Evolutionary conservation across 2,113 vertebrate species (phyloP).

Genomic region (Python bivittatus): DNA sequence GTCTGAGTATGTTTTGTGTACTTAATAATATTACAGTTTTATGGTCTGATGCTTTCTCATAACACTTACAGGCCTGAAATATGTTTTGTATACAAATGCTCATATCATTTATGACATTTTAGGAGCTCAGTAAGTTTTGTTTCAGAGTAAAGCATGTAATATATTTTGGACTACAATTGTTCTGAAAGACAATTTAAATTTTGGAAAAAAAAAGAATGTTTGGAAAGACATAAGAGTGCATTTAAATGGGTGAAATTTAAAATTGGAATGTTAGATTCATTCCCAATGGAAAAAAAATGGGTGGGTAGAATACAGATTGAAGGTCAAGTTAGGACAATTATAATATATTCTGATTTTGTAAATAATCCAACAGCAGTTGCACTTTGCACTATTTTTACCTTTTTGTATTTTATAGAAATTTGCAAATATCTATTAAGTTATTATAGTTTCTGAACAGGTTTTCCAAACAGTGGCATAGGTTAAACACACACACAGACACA

Average conservation of each 20-base stretch:
- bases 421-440: not conserved
- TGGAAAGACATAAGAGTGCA: not conserved
- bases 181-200: constrained; percentile 16
- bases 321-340: not conserved
- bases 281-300: not conserved
- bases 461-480: not conserved
- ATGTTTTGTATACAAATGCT: constrained; percentile 31
- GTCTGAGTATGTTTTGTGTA: not conserved
- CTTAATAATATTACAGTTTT: constrained; percentile 30
- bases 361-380: not conserved
- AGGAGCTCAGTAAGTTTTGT: constrained; percentile 12
- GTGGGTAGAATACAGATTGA: not conserved
- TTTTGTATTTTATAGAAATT: not conserved
- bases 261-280: constrained; percentile 1
- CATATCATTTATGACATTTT: constrained; percentile 24
- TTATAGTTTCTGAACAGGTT: not conserved
- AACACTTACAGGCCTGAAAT: constrained; percentile 12
- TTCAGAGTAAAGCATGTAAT: not conserved
- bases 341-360: not conserved
- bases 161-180: not conserved
- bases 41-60: constrained; percentile 12
- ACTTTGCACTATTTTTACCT: not conserved
- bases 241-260: not conserved
- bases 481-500: not conserved
- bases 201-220: not conserved